Evolutionary conservation across 2,797 vertebrate genomes (phyloP).

Genomic region (Girardinus metallicus): DNA sequence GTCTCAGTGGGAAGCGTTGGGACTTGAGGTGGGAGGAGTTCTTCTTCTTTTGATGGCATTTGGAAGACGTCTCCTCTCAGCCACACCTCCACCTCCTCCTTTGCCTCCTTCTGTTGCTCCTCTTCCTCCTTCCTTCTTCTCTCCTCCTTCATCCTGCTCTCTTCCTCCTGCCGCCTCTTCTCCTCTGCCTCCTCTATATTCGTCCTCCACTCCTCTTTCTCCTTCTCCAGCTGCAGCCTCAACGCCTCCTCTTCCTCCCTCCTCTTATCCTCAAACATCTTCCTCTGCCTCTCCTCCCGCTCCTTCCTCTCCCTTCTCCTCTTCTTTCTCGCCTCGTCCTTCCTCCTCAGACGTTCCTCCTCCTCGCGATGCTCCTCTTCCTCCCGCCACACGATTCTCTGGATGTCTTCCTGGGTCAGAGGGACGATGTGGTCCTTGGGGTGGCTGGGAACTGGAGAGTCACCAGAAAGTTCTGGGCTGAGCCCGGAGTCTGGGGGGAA

Average conservation of each 20-base stretch:
- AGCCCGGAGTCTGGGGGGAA: slow-evolving; percentile 66
- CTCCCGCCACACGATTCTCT: slow-evolving; percentile 68
- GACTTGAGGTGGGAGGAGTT: slow-evolving; percentile 51
- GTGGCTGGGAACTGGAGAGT: slow-evolving; percentile 84
- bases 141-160: slow-evolving; percentile 25
- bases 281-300: slow-evolving; percentile 64
- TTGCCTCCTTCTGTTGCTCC: slow-evolving; percentile 41
- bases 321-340: slow-evolving; percentile 62
- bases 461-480: slow-evolving; percentile 86
- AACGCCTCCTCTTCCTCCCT: slow-evolving; percentile 60
- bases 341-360: slow-evolving; percentile 65
- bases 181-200: slow-evolving; percentile 41
- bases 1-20: slow-evolving; percentile 46
- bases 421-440: slow-evolving; percentile 35
- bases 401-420: slow-evolving; percentile 65
- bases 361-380: slow-evolving; percentile 68
- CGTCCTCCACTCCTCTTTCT: slow-evolving; percentile 63
- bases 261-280: slow-evolving; percentile 54
- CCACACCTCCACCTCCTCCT: slow-evolving; percentile 70
- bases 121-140: slow-evolving; percentile 25
- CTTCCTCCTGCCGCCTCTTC: slow-evolving; percentile 68
- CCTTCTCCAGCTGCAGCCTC: slow-evolving; percentile 41
- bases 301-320: slow-evolving; percentile 68
- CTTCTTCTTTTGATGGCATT: slow-evolving; percentile 67
- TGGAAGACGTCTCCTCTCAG: slow-evolving; percentile 85